Percentiles rank a stretch among this genome's conserved stretches.
phyloP scores from a whole-genome alignment of 2,797 vertebrate genomes.

The Syndactyla subalaris region DNA sequence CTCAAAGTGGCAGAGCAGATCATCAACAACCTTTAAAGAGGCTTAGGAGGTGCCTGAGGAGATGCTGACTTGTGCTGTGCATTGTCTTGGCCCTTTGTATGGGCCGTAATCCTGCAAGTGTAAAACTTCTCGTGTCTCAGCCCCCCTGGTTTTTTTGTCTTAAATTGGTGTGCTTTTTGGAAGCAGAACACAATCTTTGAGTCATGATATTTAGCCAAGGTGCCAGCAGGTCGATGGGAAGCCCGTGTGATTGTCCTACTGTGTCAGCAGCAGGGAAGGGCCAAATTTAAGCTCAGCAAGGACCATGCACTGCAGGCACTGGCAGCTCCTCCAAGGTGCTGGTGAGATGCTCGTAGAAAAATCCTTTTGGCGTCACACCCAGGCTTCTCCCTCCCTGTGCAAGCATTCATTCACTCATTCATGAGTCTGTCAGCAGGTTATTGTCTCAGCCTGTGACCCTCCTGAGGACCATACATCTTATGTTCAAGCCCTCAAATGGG shows the following conservation, averaged over 20 bases:
- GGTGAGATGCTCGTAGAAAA: conserved; percentile 16
- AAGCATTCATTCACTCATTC: conserved; percentile 56
- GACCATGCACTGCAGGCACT: not conserved
- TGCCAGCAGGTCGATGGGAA: not conserved
- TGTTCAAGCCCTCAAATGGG: conserved; percentile 32
- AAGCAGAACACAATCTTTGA: not conserved
- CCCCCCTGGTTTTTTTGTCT: not conserved
- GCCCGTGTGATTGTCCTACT: not conserved
- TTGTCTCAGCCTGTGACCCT: conserved; percentile 60
- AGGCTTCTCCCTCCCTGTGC: not conserved
- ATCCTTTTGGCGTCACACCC: conserved; percentile 8
- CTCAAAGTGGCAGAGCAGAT: not conserved
- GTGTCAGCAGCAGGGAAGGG: not conserved
- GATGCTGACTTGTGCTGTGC: not conserved
- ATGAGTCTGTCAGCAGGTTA: conserved; percentile 56
- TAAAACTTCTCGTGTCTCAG: not conserved
- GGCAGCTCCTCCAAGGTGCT: not conserved
- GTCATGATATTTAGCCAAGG: not conserved
- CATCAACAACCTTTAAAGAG: not conserved
- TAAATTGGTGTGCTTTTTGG: not conserved
- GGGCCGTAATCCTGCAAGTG: not conserved
- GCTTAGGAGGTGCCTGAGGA: not conserved
- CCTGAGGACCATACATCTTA: conserved; percentile 77
- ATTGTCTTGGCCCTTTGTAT: not conserved
- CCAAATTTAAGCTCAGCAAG: not conserved